Evolutionary conservation across 2,113 vertebrate species (phyloP).

Genomic region (Vulpes vulpes): DNA sequence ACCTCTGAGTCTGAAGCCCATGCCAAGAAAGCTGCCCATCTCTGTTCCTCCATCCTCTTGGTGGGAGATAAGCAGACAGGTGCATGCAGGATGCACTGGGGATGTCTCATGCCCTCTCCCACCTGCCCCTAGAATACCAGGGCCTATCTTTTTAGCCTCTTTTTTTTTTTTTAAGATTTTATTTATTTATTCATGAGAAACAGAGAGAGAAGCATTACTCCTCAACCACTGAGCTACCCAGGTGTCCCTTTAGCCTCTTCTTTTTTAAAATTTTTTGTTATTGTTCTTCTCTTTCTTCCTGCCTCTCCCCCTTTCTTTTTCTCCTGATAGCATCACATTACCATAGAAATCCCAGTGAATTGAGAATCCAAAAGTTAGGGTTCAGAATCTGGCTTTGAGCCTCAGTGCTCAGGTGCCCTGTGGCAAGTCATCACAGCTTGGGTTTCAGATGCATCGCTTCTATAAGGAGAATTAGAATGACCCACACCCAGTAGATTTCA

Average conservation of each 20-base stretch:
- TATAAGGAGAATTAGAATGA: neutral
- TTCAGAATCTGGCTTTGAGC: neutral
- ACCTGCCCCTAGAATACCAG: neutral
- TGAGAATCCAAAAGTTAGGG: neutral
- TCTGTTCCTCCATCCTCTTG: neutral
- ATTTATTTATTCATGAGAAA: too few species aligned
- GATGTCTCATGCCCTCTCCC: accelerated
- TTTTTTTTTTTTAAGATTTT: too few species aligned
- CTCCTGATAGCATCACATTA: neutral
- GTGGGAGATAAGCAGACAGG: neutral
- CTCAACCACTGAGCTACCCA: too few species aligned
- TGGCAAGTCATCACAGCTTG: neutral
- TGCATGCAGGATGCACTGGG: too few species aligned
- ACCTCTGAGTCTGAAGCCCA: neutral
- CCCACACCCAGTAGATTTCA: accelerated
- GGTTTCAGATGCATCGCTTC: neutral
- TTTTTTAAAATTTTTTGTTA: neutral
- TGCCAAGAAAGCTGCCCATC: neutral
- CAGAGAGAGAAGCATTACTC: too few species aligned
- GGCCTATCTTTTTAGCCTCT: neutral
- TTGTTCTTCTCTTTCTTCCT: neutral
- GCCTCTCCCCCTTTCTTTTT: neutral
- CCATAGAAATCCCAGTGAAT: neutral
- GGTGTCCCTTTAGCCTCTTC: too few species aligned
- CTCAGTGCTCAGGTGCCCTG: neutral